Evolutionary conservation across 2,113 vertebrate genomes (phyloP), one percentile per base, ranked within the genome.

Genomic region (Xiphophorus maculatus): DNA sequence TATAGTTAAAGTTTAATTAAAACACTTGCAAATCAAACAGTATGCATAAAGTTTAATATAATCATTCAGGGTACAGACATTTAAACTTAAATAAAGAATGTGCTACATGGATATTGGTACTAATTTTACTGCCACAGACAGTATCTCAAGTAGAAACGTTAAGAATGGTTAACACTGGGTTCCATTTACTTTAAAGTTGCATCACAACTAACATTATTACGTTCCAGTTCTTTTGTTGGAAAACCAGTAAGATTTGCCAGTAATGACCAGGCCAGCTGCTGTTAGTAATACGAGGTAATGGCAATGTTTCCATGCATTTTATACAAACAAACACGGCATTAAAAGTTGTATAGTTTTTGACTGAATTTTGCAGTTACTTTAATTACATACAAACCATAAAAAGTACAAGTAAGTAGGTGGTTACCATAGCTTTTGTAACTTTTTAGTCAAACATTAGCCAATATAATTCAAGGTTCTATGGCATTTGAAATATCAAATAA

Each of bases 1-100:
- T 48, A 54, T 37, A 30, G 40, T 15, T 48, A 51, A 71, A 40
- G 30, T 44, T 54, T 15, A 64, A 65, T 37, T 22, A 25, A 19
- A 65, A 63, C 35, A 0, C 65, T 77, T 66, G n/a, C 51, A 71
- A 58, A 14, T 28, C 44, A 35, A 67, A 58, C 60, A 30, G 22
- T 63, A 25, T 29, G 30, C 60, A 70, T 69, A 33, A 33, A 69
- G 44, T 76, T 48, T 62, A 17, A 69, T 68, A 40, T 48, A 35
- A 30, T 40, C 25, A 58, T 48, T 60, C 22, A 76, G 37, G 74
- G 62, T 66, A 63, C n/a, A 44, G 27, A 8, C 8, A 33, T 2
- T 19, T 9, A 30, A 33, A 48, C 14, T 1, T 19, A 48, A 17
- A 48, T 48, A 48, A 48, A 14, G 40, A 42, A 42, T 15, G 40